Base-by-base conservation (phyloP, 2,888 invertebrate genomes). In the Troides oblongomaculatus region DNA sequence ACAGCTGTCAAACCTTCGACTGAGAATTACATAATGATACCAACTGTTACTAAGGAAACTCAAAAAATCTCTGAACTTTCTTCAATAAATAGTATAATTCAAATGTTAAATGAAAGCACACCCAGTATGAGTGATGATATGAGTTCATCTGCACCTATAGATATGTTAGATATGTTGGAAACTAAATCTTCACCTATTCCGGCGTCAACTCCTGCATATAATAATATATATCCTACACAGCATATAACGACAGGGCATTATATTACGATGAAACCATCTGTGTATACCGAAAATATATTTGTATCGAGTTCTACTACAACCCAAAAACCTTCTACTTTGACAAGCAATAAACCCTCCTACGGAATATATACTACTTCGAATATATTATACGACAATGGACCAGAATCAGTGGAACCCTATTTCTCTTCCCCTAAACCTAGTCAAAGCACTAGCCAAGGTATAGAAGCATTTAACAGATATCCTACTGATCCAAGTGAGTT, bases 51-150 rank as follows among this genome's bases (percentile, higher is more conserved):
- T 4, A 93, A 93, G 77, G 92, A 92, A 76, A 71, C 84, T 72
- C 77, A 90, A 76, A 80, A 92, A 81, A 85, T 89, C 8, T 82
- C 87, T 17, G 90, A 91, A 68, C 79, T 93, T 12, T 93, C 91
- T 1, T 89, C 92, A 2, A 87, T 91, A 65, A 81, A 93, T 74
- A 94, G 95, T 63, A 95, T 95, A 7, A 93, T 95, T 70, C 93
- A 95, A 76, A 94, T 95, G 93, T 81, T 95, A 14, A 95, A 95
- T 79, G 87, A 89, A 39, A 90, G 88, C 64, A 90, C 90, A 12
- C 87, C 90, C 39, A 90, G 84, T 75, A 80, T 89, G 76, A 87
- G 84, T 68, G 87, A 89, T 65, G 86, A 87, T 30, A 79, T 83
- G 1, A 89, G 89, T 14, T 83, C 88, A 39, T 84, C 88, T 17